Conservation (phyloP, 2,888 invertebrate species). For the Eristalinus aeneus region DNA sequence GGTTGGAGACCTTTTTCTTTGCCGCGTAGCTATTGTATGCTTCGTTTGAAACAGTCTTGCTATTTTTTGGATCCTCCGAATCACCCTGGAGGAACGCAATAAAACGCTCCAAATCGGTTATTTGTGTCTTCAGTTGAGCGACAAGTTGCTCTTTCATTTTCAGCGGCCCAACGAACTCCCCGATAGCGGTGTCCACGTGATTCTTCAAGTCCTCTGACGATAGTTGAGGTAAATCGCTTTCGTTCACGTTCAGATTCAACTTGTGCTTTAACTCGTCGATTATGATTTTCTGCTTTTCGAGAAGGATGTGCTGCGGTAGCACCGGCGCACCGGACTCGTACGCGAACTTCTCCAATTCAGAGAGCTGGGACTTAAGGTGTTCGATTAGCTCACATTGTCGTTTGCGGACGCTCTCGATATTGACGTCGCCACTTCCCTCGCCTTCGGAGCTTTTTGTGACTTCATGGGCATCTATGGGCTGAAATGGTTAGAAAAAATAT, state of each 20-base stretch:
- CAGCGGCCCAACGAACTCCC: conserved; percentile 94
- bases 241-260: conserved; percentile 92
- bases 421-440: conserved; percentile 10
- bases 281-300: conserved; percentile 94
- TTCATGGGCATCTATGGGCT: conserved; percentile 60
- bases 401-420: conserved; percentile 82
- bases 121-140: conserved; percentile 96
- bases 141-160: conserved; percentile 98
- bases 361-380: conserved; percentile 93
- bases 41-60: conserved; percentile 69
- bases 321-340: conserved; percentile 91
- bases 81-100: conserved; percentile 96
- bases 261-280: conserved; percentile 93
- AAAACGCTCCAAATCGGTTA: conserved; percentile 97
- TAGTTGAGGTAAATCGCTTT: conserved; percentile 86
- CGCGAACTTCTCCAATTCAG: conserved; percentile 91
- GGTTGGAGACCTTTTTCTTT: conserved; percentile 75
- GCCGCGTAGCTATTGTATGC: conserved; percentile 80
- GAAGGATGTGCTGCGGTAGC: conserved; percentile 88
- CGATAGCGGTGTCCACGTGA: conserved; percentile 94
- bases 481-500: conserved; percentile 4
- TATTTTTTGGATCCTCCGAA: conserved; percentile 79
- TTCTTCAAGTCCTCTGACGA: conserved; percentile 91
- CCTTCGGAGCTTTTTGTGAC: neutral
- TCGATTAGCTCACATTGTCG: conserved; percentile 91